phyloP scores from a whole-genome alignment of 2,888 invertebrate species.

The Clusia tigrina region DNA sequence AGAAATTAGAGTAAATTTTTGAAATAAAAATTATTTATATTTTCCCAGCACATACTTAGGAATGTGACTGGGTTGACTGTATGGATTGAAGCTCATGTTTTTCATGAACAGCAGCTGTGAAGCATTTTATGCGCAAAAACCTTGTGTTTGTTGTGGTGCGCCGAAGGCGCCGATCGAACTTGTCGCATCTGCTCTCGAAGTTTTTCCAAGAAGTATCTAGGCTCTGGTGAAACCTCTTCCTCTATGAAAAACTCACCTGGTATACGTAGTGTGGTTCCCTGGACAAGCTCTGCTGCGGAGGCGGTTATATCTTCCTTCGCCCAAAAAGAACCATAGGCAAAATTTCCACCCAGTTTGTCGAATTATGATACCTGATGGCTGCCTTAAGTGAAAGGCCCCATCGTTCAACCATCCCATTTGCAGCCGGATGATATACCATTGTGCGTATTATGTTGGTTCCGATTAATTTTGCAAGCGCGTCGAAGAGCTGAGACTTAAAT shows the following conservation, averaged over 20 bases:
- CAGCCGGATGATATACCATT: constrained; percentile 54
- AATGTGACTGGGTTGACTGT: too few relatives aligned
- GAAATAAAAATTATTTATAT: too few relatives aligned
- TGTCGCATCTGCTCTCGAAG: constrained; percentile 26
- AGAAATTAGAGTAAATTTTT: too few relatives aligned
- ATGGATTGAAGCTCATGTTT: too few relatives aligned
- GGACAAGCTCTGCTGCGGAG: constrained; percentile 50
- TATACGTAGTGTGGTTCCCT: constrained; percentile 45
- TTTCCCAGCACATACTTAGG: too few relatives aligned
- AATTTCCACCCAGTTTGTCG: too few relatives aligned
- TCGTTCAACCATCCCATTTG: constrained; percentile 60
- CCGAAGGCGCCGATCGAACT: constrained; percentile 24
- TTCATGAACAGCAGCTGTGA: constrained; percentile 20
- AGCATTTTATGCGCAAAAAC: constrained; percentile 30
- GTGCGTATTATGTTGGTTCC: constrained; percentile 41
- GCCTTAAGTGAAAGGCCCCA: constrained; percentile 58
- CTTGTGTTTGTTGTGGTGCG: constrained; percentile 24
- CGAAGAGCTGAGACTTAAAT: constrained; percentile 51
- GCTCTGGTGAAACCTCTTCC: constrained; percentile 22
- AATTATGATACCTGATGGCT: constrained; percentile 41
- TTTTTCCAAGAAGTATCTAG: constrained; percentile 22
- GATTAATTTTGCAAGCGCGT: constrained; percentile 39
- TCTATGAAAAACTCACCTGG: constrained; percentile 37
- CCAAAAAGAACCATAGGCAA: too few relatives aligned
- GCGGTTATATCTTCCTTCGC: constrained; percentile 48